Conservation (phyloP, 2,113 vertebrate genomes). For the Gnathonemus echidnorhynchus region DNA sequence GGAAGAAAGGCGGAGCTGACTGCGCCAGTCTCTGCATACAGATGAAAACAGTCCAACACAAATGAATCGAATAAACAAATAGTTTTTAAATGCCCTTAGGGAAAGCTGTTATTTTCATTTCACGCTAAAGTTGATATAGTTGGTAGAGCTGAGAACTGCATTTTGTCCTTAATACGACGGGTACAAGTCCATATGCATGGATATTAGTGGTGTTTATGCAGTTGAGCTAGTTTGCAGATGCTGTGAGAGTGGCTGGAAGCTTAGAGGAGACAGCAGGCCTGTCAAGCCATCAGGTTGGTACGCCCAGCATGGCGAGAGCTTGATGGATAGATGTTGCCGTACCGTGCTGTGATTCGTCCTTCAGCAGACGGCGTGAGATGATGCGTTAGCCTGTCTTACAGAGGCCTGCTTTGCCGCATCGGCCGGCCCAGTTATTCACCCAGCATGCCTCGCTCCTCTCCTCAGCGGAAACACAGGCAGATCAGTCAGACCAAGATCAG, state of each 20-base stretch:
- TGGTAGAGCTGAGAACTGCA: not conserved
- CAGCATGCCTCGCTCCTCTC: conserved; percentile 24
- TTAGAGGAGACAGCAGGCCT: not conserved
- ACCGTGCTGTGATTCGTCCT: not conserved
- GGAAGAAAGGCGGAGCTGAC: not conserved
- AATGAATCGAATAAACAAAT: not conserved
- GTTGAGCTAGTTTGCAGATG: not conserved
- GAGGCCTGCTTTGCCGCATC: not conserved
- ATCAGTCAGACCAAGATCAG: conserved; percentile 97
- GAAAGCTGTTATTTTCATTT: not conserved
- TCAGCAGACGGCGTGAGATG: not conserved
- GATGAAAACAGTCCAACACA: not conserved
- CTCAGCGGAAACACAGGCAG: conserved; percentile 89
- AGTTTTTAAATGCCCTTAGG: not conserved
- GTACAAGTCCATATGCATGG: not conserved
- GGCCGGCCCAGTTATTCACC: not conserved
- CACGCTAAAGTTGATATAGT: not conserved
- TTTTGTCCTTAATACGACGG: not conserved
- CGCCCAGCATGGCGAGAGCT: not conserved
- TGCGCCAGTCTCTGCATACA: not conserved
- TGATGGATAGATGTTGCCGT: not conserved
- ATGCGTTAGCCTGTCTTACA: not conserved
- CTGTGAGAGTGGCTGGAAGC: not conserved
- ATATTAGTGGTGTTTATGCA: not conserved
- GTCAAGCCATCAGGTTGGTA: not conserved